A percentile compares a stretch with the other conserved stretches of the same genome.
phyloP scores from a whole-genome alignment of 2,888 invertebrate genomes.

The Watsonalla binaria region DNA sequence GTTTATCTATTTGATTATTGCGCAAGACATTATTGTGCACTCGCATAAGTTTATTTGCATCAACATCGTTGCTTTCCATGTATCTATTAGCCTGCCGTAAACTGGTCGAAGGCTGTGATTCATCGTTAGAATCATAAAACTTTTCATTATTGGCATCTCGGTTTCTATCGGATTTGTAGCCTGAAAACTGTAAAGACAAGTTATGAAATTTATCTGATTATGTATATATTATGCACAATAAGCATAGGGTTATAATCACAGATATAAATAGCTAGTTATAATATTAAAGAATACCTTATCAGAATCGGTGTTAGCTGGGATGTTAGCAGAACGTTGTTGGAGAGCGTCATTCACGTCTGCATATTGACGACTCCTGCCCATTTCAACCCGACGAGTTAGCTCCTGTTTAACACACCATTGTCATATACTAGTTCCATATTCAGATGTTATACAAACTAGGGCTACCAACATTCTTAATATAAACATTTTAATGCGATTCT shows the following conservation, averaged over 20 bases:
- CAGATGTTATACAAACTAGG: too few species aligned
- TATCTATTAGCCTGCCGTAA: conserved; percentile 25
- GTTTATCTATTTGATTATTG: conserved; percentile 27
- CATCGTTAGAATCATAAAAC: conserved; percentile 15
- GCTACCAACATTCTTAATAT: too few species aligned
- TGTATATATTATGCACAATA: not conserved
- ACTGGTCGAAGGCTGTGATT: conserved; percentile 11
- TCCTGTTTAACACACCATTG: conserved; percentile 15
- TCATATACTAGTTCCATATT: too few species aligned
- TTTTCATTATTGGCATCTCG: conserved; percentile 29
- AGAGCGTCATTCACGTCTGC: conserved; percentile 24
- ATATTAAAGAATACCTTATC: not conserved
- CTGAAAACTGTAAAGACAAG: conserved; percentile 29
- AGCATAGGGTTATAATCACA: not conserved
- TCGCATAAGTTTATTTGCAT: conserved; percentile 21
- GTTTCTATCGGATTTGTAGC: conserved; percentile 23
- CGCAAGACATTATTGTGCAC: conserved; percentile 19
- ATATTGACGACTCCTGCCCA: conserved; percentile 19
- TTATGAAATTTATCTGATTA: not conserved
- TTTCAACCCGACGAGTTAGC: conserved; percentile 18
- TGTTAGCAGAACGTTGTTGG: conserved; percentile 20
- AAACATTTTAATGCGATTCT: too few species aligned
- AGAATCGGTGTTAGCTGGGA: conserved; percentile 18
- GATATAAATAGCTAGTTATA: not conserved
- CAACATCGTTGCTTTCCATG: conserved; percentile 23